These are phyloP conservation scores for Mirounga angustirostris DNA, from an alignment of 2,113 vertebrate species.

Conservation along the genomic window DNA sequence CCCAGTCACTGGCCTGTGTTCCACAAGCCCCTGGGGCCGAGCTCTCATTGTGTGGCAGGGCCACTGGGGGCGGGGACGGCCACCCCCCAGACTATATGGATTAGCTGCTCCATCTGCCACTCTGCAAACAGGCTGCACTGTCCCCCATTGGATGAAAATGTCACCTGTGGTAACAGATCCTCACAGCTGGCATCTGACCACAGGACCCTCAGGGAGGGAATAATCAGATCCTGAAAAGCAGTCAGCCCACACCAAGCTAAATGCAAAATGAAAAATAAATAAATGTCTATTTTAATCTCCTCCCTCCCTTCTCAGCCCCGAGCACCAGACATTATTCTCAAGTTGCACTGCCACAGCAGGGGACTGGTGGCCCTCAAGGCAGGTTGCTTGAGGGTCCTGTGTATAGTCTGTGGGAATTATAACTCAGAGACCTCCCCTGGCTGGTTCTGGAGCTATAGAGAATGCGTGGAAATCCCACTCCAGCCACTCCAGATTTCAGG, in stretches of 20 bases:
- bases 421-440: not conserved
- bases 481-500: not conserved
- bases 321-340: slow-evolving; percentile 71
- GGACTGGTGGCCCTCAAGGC: not conserved
- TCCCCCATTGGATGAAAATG: slow-evolving; percentile 76
- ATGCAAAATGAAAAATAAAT: slow-evolving; percentile 83
- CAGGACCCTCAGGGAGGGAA: slow-evolving; percentile 72
- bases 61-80: not conserved
- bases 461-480: not conserved
- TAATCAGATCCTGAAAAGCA: slow-evolving; percentile 80
- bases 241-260: slow-evolving; percentile 78
- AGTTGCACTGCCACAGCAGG: slow-evolving; percentile 77
- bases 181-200: slow-evolving; percentile 64
- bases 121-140: slow-evolving; percentile 44
- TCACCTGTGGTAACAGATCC: slow-evolving; percentile 80
- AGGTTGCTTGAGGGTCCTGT: not conserved
- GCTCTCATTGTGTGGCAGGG: not conserved
- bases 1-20: not conserved
- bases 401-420: not conserved
- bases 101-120: slow-evolving; percentile 70
- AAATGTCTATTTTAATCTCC: slow-evolving; percentile 77
- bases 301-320: slow-evolving; percentile 77
- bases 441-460: not conserved
- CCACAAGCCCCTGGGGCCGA: slow-evolving; percentile 53
- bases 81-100: slow-evolving; percentile 71